phyloP scores from a whole-genome alignment of 2,888 invertebrate species.

The Acronicta alni region DNA sequence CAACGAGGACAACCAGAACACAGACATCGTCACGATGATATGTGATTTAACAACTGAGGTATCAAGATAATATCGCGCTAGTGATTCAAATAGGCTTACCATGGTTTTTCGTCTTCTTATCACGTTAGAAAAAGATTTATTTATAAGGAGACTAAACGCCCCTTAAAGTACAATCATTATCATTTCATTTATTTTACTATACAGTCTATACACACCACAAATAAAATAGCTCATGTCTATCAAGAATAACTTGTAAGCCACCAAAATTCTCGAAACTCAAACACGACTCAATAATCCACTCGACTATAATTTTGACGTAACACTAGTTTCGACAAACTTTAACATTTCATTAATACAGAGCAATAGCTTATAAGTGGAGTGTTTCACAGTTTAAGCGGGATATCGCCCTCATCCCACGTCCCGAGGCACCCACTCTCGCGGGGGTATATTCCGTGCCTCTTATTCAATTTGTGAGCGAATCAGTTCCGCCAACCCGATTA shows the following conservation, averaged over 20 bases:
- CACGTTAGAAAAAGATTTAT: too few relatives aligned
- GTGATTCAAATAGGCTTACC: too few relatives aligned
- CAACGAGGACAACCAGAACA: too few relatives aligned
- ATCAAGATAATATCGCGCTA: too few relatives aligned
- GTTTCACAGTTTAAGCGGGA: conserved; percentile 75
- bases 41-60: too few relatives aligned
- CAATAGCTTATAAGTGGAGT: conserved; percentile 71
- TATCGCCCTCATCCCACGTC: conserved; percentile 63
- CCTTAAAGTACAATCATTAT: too few relatives aligned
- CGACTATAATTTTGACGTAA: conserved; percentile 48
- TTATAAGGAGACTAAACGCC: too few relatives aligned
- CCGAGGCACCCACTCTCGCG: conserved; percentile 62
- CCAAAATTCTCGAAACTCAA: conserved; percentile 14
- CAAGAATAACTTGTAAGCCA: not conserved
- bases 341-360: conserved; percentile 70
- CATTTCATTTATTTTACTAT: too few relatives aligned
- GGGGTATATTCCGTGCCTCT: conserved; percentile 80
- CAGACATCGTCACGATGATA: too few relatives aligned
- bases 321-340: conserved; percentile 61
- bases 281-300: conserved; percentile 38
- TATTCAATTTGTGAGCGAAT: conserved; percentile 88
- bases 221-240: not conserved
- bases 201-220: too few relatives aligned
- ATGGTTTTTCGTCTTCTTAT: too few relatives aligned
- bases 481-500: conserved; percentile 87